phyloP scores from a whole-genome alignment of 2,888 invertebrate genomes.

The Abscondita cerata region DNA sequence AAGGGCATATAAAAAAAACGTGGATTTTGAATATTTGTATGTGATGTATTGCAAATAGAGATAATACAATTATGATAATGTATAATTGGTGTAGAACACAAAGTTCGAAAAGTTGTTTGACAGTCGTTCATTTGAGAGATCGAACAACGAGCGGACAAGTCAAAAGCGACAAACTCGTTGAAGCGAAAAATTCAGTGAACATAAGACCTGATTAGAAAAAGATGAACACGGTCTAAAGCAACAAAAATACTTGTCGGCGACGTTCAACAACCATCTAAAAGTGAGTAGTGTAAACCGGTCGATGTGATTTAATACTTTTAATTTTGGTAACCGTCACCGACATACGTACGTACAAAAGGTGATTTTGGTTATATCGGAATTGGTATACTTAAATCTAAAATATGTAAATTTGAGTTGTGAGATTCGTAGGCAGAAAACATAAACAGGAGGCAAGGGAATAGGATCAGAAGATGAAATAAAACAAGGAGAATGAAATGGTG shows the following conservation, averaged over 20 bases:
- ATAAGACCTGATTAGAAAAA: slow-evolving; percentile 42
- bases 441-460: slow-evolving; percentile 43
- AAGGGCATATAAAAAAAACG: no score
- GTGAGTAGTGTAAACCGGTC: slow-evolving; percentile 39
- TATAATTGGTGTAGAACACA: slow-evolving; percentile 26
- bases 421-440: slow-evolving; percentile 48
- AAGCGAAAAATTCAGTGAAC: slow-evolving; percentile 39
- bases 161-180: slow-evolving; percentile 36
- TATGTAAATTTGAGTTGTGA: slow-evolving; percentile 57
- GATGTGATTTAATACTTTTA: slow-evolving; percentile 33
- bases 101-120: slow-evolving; percentile 30
- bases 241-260: slow-evolving; percentile 35
- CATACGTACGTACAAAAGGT: slow-evolving; percentile 8
- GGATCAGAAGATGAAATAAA: slow-evolving; percentile 60
- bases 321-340: slow-evolving; percentile 30
- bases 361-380: slow-evolving; percentile 35
- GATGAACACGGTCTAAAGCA: slow-evolving; percentile 38
- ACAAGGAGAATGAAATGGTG: slow-evolving; percentile 61
- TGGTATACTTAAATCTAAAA: slow-evolving; percentile 53
- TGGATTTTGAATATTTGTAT: slow-evolving; percentile 14
- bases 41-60: background rate
- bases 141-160: slow-evolving; percentile 22
- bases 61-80: slow-evolving; percentile 19
- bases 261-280: slow-evolving; percentile 13
- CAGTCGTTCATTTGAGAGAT: slow-evolving; percentile 18